These are phyloP conservation scores for Candoia aspera DNA, from an alignment of 2,113 vertebrate genomes.

Conservation along the genomic window DNA sequence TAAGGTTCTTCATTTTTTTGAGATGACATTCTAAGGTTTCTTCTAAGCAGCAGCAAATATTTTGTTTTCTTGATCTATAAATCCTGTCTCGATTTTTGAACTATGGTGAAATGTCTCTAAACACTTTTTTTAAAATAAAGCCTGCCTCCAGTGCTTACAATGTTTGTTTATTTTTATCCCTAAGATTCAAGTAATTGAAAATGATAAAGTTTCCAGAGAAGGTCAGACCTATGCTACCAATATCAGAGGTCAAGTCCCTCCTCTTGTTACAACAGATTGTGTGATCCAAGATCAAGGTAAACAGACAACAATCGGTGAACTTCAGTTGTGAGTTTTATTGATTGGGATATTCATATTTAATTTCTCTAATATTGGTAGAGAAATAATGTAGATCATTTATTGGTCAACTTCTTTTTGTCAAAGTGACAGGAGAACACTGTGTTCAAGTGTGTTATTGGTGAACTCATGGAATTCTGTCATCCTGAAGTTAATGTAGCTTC, in stretches of 20 bases:
- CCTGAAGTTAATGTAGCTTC: background rate
- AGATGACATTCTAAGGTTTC: background rate
- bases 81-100: background rate
- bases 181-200: slow-evolving; percentile 92
- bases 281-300: slow-evolving; percentile 93
- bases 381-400: background rate
- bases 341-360: background rate
- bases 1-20: too few species aligned
- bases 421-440: background rate
- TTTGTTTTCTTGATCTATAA: background rate
- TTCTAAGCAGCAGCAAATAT: background rate
- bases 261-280: slow-evolving; percentile 91
- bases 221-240: slow-evolving; percentile 86
- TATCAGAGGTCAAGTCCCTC: slow-evolving; percentile 89
- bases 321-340: background rate
- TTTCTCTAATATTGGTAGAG: background rate
- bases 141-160: background rate
- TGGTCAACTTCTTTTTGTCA: background rate
- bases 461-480: background rate
- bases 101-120: background rate
- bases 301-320: background rate
- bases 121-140: background rate
- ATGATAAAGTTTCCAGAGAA: slow-evolving; percentile 79
- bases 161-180: slow-evolving; percentile 27
- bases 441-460: background rate